These are phyloP conservation scores for Nysson spinosus DNA, from an alignment of 2,888 invertebrate species.

Conservation along the genomic window DNA sequence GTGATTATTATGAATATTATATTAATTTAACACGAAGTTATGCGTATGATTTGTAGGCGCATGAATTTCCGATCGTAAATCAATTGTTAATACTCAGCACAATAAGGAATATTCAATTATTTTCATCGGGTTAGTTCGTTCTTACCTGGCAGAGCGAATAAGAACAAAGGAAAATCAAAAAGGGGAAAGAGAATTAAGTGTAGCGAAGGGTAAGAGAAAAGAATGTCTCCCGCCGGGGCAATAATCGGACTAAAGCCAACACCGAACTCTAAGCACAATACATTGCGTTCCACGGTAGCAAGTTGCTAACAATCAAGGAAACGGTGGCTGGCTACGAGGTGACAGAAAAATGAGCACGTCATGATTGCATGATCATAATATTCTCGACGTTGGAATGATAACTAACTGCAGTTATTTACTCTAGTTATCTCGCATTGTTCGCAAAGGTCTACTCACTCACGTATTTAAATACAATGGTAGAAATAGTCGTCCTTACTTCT, in stretches of 20 bases:
- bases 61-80: no score
- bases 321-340: not conserved
- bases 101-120: no score
- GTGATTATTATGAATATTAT: no score
- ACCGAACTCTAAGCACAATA: constrained; percentile 1
- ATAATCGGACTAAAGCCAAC: constrained; percentile 1
- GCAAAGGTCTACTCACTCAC: no score
- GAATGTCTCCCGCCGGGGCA: constrained; percentile 5
- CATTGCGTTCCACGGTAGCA: constrained; percentile 3
- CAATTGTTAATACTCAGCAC: no score
- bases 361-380: constrained; percentile 7
- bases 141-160: no score
- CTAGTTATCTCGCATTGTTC: constrained; percentile 22
- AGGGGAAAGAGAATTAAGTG: not conserved
- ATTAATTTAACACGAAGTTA: no score
- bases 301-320: constrained; percentile 16
- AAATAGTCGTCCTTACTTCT: not conserved
- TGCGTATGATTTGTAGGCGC: no score
- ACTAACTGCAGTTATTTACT: constrained; percentile 1
- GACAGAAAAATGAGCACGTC: constrained; percentile 14
- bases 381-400: constrained; percentile 14
- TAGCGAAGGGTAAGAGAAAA: not conserved
- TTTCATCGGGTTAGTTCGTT: no score
- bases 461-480: constrained; percentile 1
- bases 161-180: not conserved